Percentiles rank a stretch among this genome's conserved stretches.
These are phyloP conservation scores for Maniola jurtina DNA, from an alignment of 1,140 invertebrate genomes.

Conservation along the genomic window DNA sequence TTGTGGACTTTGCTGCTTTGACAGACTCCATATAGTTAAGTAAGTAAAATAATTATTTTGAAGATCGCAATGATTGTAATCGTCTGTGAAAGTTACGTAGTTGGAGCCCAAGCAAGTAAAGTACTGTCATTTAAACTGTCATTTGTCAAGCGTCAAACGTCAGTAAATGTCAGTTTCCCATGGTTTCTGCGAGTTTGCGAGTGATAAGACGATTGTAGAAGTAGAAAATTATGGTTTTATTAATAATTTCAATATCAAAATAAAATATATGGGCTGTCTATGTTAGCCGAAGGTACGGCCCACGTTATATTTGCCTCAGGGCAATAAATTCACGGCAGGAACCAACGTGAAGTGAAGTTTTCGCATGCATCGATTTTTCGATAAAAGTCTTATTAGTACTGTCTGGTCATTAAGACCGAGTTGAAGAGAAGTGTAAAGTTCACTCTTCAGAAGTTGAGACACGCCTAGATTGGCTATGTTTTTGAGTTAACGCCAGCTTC, in stretches of 20 bases:
- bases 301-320: conserved; percentile 3
- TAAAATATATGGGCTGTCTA: conserved; percentile 3
- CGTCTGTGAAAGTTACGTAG: too few species aligned
- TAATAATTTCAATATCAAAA: conserved; percentile 12
- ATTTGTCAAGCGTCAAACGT: too few species aligned
- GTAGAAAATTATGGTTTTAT: not conserved
- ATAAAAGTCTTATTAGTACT: conserved; percentile 25
- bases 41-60: too few species aligned
- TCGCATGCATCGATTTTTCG: conserved; percentile 29
- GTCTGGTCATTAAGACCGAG: conserved; percentile 15
- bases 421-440: conserved; percentile 15
- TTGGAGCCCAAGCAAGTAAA: too few species aligned
- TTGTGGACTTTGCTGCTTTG: too few species aligned
- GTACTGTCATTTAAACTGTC: too few species aligned
- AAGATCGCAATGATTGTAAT: too few species aligned
- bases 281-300: not conserved
- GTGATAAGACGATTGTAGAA: not conserved
- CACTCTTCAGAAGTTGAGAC: not conserved
- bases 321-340: conserved; percentile 13
- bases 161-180: too few species aligned
- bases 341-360: conserved; percentile 18
- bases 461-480: not conserved
- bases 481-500: not conserved
- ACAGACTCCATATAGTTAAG: too few species aligned
- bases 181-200: not conserved